Evolutionary conservation across 2,113 vertebrate genomes (phyloP).

Genomic region (Sorex araneus): DNA sequence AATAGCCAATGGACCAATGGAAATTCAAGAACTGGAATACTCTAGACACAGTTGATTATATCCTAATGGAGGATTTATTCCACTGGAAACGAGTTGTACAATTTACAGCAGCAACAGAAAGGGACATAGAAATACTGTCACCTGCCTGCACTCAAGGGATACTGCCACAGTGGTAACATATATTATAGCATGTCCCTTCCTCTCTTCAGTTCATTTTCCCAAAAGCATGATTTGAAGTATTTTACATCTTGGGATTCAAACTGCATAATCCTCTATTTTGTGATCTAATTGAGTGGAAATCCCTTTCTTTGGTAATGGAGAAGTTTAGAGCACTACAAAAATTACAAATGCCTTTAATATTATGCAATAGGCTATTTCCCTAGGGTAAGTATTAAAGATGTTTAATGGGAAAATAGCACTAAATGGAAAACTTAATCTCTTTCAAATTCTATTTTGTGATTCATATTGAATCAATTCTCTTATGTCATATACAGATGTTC

Average conservation of each 20-base stretch:
- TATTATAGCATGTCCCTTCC: not conserved
- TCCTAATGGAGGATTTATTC: not conserved
- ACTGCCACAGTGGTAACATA: not conserved
- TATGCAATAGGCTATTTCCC: conserved; percentile 29
- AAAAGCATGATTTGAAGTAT: conserved; percentile 64
- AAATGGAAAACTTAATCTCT: conserved; percentile 42
- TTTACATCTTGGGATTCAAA: conserved; percentile 72
- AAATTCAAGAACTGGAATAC: not conserved
- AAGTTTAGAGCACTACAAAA: conserved; percentile 58
- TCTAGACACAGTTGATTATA: conserved; percentile 15
- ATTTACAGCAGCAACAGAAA: not conserved
- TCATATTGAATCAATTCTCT: conserved; percentile 9
- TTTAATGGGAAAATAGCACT: conserved; percentile 59
- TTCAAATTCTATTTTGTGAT: conserved; percentile 45
- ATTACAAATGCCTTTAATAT: conserved; percentile 47
- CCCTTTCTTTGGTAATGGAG: conserved; percentile 60
- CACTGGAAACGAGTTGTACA: conserved; percentile 37
- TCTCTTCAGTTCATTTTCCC: conserved; percentile 11
- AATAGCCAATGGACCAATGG: not conserved
- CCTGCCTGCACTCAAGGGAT: not conserved
- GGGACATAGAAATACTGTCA: conserved; percentile 18
- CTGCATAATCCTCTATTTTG: conserved; percentile 60
- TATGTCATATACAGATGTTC: not conserved
- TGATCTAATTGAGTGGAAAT: conserved; percentile 65
- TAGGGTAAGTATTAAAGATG: conserved; percentile 51